Conservation (phyloP, 2,113 vertebrate genomes). For the Scortum barcoo region DNA sequence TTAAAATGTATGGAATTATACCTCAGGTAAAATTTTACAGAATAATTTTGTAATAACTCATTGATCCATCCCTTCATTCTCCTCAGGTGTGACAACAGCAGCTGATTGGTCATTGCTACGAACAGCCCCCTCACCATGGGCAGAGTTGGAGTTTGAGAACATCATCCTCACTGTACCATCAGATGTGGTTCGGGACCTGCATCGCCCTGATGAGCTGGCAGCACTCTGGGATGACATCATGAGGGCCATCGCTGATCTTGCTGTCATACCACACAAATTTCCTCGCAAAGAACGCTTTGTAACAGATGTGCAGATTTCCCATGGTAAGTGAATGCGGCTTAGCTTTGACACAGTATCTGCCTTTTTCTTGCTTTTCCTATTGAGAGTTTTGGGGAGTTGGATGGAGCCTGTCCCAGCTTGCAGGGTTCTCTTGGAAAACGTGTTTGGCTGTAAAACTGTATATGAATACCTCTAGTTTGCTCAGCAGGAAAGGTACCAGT, state of each 20-base stretch:
- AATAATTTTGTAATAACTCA: too few relatives aligned
- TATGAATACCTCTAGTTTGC: too few relatives aligned
- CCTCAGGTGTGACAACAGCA: conserved; percentile 72
- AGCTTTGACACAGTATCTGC: too few relatives aligned
- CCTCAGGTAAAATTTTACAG: too few relatives aligned
- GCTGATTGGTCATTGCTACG: conserved; percentile 78
- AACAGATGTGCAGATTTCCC: conserved; percentile 87
- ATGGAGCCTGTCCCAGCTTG: not conserved
- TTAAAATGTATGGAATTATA: too few relatives aligned
- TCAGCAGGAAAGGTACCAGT: too few relatives aligned
- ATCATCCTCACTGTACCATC: conserved; percentile 86
- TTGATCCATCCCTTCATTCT: too few relatives aligned
- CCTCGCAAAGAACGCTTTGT: conserved; percentile 88
- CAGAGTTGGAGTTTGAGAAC: conserved; percentile 87
- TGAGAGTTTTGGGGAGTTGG: too few relatives aligned
- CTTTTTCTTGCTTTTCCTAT: too few relatives aligned
- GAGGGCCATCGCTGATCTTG: conserved; percentile 83
- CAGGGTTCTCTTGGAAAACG: conserved; percentile 85
- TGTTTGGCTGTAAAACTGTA: too few relatives aligned
- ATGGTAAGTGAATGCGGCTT: conserved; percentile 66
- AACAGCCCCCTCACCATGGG: conserved; percentile 83
- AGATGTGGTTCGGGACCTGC: conserved; percentile 61
- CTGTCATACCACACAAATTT: conserved; percentile 80
- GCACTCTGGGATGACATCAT: conserved; percentile 84
- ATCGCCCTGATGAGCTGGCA: conserved; percentile 82